Percentiles rank a stretch among this genome's conserved stretches.
These are phyloP conservation scores for Procambarus clarkii DNA, from an alignment of 1,140 invertebrate genomes.

Conservation along the genomic window DNA sequence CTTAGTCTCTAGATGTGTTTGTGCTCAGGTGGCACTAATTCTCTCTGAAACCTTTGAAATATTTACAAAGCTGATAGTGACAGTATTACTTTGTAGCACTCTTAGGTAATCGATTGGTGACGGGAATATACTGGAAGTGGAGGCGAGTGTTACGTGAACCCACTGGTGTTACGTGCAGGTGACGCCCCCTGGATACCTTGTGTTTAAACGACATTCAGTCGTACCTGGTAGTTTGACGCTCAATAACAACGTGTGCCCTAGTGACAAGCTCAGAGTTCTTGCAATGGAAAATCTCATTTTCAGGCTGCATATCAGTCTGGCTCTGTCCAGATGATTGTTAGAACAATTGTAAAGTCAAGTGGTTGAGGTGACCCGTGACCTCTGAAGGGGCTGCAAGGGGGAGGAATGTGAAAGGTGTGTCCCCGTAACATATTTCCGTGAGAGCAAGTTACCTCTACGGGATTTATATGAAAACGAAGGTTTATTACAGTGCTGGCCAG, in stretches of 20 bases:
- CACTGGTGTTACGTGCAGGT: too few relatives aligned
- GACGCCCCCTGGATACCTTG: too few relatives aligned
- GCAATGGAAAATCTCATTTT: too few relatives aligned
- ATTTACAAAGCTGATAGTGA: background rate
- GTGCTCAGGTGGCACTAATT: background rate
- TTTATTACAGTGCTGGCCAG: conserved; percentile 16
- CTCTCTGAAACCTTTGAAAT: background rate
- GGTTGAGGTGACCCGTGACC: background rate
- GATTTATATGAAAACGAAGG: conserved; percentile 36
- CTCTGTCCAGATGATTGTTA: too few relatives aligned
- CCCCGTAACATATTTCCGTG: background rate
- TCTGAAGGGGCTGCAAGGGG: background rate
- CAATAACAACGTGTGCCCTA: too few relatives aligned
- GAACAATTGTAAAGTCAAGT: too few relatives aligned
- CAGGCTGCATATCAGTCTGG: too few relatives aligned
- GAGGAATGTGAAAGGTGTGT: background rate
- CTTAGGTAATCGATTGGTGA: background rate
- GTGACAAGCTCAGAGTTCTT: too few relatives aligned
- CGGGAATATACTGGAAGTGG: too few relatives aligned
- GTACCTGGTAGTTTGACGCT: too few relatives aligned
- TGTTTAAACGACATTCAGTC: too few relatives aligned
- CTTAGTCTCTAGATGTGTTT: background rate
- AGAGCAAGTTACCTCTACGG: background rate
- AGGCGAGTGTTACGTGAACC: too few relatives aligned
- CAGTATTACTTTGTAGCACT: background rate